Percentiles rank a stretch among this genome's conserved stretches.
These are phyloP conservation scores for Poliocrania exsul DNA, from an alignment of 2,797 vertebrate species.

Conservation along the genomic window DNA sequence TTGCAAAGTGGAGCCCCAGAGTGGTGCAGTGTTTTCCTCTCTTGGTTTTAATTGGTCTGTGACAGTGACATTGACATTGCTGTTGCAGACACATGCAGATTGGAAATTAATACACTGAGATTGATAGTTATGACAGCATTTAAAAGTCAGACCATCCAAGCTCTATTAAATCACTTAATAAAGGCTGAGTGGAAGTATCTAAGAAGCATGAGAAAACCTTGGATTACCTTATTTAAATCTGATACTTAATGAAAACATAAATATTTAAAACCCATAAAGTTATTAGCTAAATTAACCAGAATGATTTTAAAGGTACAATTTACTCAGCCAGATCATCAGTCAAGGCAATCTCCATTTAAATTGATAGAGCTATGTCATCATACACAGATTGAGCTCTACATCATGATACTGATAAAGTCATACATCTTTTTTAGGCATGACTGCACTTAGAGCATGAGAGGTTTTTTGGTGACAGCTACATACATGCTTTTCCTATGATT, in stretches of 20 bases:
- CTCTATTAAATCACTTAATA: neutral
- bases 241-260: conserved; percentile 17
- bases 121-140: neutral
- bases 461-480: neutral
- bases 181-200: neutral
- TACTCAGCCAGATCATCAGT: neutral
- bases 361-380: neutral
- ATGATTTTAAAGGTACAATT: conserved; percentile 33
- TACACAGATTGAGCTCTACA: neutral
- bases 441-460: neutral
- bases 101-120: neutral
- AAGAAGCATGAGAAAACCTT: neutral
- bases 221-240: neutral
- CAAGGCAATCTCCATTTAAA: neutral
- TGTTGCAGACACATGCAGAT: neutral
- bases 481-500: neutral
- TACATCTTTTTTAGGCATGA: neutral
- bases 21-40: neutral
- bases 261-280: neutral
- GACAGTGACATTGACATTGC: neutral
- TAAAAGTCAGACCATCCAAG: neutral
- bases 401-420: neutral
- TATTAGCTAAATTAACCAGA: conserved; percentile 39
- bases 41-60: neutral
- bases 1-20: neutral